Evolutionary conservation across 1,140 invertebrate species (phyloP).

Genomic region (Pararge aegeria): DNA sequence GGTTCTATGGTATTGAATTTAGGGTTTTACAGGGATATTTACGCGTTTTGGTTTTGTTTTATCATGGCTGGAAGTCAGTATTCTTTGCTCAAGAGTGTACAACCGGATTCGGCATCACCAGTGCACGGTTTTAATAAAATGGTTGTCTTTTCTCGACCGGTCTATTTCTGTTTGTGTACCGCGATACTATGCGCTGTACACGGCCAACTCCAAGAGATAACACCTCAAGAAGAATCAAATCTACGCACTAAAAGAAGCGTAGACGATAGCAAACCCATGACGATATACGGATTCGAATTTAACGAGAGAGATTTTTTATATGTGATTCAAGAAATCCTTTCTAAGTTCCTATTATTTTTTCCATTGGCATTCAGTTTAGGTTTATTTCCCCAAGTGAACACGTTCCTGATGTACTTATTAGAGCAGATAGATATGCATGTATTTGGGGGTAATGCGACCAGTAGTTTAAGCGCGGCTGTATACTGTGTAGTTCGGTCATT

Average conservation of each 20-base stretch:
- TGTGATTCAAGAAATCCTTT: slow-evolving; percentile 86
- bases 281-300: slow-evolving; percentile 89
- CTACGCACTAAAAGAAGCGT: slow-evolving; percentile 50
- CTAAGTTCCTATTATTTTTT: slow-evolving; percentile 93
- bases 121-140: slow-evolving; percentile 99
- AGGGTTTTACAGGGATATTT: slow-evolving; percentile 94
- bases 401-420: slow-evolving; percentile 95
- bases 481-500: slow-evolving; percentile 92
- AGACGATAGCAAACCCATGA: slow-evolving; percentile 68
- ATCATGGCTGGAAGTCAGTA: slow-evolving; percentile 98
- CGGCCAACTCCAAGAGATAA: slow-evolving; percentile 71
- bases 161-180: slow-evolving; percentile 96
- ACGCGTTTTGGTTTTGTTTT: slow-evolving; percentile 97
- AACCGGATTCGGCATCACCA: slow-evolving; percentile 98
- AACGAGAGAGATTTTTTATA: slow-evolving; percentile 85
- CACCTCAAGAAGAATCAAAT: slow-evolving; percentile 42
- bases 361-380: slow-evolving; percentile 96
- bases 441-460: slow-evolving; percentile 98
- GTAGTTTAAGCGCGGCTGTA: slow-evolving; percentile 91
- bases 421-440: slow-evolving; percentile 98
- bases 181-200: slow-evolving; percentile 87
- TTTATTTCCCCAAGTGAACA: slow-evolving; percentile 97
- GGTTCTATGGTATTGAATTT: slow-evolving; percentile 91
- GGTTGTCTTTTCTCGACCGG: slow-evolving; percentile 95
- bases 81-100: slow-evolving; percentile 98